Percentiles rank a stretch among this genome's conserved stretches.
Conservation (phyloP, 2,888 invertebrate species). For the Rhyacophila evoluta region DNA sequence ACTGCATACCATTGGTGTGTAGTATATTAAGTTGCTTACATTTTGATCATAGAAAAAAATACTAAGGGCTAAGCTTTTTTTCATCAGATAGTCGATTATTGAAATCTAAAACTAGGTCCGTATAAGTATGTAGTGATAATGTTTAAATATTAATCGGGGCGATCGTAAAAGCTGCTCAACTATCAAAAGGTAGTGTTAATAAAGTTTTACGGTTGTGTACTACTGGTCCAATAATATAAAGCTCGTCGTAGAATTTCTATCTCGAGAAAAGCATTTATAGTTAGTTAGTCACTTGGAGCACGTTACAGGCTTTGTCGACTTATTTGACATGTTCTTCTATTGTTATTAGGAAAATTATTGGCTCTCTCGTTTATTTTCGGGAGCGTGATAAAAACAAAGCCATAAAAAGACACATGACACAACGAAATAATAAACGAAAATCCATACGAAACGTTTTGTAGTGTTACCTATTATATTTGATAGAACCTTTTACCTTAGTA, state of each 20-base stretch:
- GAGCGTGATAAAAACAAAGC: background rate
- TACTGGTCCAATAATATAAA: background rate
- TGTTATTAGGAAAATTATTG: conserved; percentile 22
- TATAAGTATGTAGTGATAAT: too few species aligned
- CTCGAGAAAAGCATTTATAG: background rate
- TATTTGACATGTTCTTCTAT: conserved; percentile 13
- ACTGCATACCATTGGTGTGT: too few species aligned
- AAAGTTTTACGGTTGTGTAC: too few species aligned
- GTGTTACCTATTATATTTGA: background rate
- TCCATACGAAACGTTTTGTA: background rate
- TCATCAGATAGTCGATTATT: too few species aligned
- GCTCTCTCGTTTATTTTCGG: background rate
- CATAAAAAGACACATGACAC: background rate
- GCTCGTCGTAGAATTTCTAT: background rate
- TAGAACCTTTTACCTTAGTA: background rate
- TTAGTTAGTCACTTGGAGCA: conserved; percentile 10
- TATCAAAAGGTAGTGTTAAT: too few species aligned
- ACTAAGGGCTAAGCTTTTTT: too few species aligned
- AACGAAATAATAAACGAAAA: background rate
- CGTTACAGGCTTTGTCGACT: background rate
- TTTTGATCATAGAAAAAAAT: too few species aligned
- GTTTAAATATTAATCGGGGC: too few species aligned
- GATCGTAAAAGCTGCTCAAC: too few species aligned
- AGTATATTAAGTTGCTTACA: too few species aligned
- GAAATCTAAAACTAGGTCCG: too few species aligned